Evolutionary conservation across 1,140 invertebrate genomes (phyloP).

Genomic region (Coptotermes formosanus): DNA sequence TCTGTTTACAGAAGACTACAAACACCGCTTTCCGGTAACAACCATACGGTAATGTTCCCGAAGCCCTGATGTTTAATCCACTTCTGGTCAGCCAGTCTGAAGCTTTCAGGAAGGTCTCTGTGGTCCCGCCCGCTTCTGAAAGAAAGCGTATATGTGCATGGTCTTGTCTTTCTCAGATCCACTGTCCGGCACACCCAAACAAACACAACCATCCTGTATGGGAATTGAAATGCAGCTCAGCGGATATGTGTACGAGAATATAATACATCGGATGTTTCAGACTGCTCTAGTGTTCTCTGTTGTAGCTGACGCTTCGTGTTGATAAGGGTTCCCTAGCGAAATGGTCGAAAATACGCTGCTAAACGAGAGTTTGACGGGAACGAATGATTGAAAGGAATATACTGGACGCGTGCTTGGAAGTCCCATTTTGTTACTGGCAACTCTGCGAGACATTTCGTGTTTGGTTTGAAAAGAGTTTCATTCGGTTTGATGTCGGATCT

Average conservation of each 20-base stretch:
- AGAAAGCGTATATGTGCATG: background rate
- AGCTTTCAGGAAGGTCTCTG: background rate
- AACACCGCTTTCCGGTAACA: too few relatives aligned
- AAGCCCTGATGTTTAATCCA: background rate
- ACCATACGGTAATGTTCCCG: background rate
- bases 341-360: background rate
- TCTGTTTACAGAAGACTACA: too few relatives aligned
- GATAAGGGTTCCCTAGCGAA: background rate
- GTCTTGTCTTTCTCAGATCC: background rate
- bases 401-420: background rate
- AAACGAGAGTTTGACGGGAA: background rate
- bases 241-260: background rate
- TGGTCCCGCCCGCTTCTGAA: background rate
- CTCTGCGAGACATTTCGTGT: background rate
- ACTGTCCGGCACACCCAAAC: background rate
- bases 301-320: background rate
- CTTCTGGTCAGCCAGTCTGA: background rate
- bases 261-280: background rate
- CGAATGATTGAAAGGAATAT: background rate
- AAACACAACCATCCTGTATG: background rate
- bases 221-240: constrained; percentile 14
- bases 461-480: background rate
- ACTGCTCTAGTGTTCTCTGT: background rate
- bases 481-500: background rate
- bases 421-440: background rate